These are phyloP conservation scores for Cepaea hortensis DNA, from an alignment of 2,888 invertebrate species.

Conservation along the genomic window DNA sequence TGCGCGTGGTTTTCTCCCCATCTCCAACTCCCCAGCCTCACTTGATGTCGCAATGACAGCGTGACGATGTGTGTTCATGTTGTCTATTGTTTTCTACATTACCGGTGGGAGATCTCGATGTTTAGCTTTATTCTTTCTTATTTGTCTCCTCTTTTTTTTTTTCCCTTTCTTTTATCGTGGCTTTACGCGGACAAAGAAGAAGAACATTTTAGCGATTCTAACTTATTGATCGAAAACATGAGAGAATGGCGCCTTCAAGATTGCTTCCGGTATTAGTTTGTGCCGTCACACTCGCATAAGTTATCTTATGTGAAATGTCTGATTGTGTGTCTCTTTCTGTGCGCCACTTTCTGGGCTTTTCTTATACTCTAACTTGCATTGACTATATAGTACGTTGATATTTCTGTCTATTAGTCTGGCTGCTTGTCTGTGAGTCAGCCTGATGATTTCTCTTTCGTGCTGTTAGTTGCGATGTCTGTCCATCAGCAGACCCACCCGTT, in stretches of 20 bases:
- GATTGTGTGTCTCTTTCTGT: background rate
- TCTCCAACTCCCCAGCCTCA: background rate
- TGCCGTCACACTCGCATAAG: background rate
- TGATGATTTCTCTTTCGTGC: too few relatives aligned
- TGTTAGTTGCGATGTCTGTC: too few relatives aligned
- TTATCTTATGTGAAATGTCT: background rate
- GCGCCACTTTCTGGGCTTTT: background rate
- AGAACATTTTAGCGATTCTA: constrained; percentile 2
- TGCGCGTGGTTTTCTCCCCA: background rate
- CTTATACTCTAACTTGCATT: too few relatives aligned
- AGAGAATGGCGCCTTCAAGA: background rate
- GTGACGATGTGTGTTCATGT: constrained; percentile 6
- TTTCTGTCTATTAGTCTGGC: too few relatives aligned
- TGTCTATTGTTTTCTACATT: background rate
- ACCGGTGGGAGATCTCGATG: background rate
- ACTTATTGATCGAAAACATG: background rate
- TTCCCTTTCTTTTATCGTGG: background rate
- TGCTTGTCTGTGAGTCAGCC: too few relatives aligned
- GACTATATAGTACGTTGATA: too few relatives aligned
- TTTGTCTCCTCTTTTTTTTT: background rate
- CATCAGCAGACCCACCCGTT: too few relatives aligned
- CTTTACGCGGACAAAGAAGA: background rate
- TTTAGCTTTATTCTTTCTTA: background rate
- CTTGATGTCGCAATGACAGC: constrained; percentile 11
- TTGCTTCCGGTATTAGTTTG: background rate